phyloP scores from a whole-genome alignment of 2,797 vertebrate genomes.

The Hafferia zeledoni region DNA sequence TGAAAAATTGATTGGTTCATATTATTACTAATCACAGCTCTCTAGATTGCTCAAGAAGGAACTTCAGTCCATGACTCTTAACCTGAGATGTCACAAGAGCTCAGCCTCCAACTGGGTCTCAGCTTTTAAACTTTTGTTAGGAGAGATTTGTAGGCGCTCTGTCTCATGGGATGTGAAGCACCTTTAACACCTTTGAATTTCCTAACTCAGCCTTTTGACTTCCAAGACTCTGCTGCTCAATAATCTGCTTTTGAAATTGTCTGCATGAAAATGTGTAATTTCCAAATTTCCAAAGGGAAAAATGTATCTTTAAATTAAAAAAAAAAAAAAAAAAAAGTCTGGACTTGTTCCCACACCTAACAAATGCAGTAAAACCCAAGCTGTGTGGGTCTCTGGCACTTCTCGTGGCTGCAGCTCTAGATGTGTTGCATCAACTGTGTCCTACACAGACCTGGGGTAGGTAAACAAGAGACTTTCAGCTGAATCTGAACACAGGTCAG shows the following conservation, averaged over 20 bases:
- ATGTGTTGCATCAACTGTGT: not conserved
- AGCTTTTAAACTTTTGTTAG: not conserved
- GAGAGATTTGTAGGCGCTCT: not conserved
- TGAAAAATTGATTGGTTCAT: slow-evolving; percentile 25
- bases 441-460: not conserved
- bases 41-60: not conserved
- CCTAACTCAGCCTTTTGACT: not conserved
- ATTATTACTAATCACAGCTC: slow-evolving; percentile 13
- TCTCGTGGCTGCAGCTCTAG: not conserved
- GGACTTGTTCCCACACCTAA: not conserved
- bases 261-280: not conserved
- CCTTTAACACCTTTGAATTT: not conserved
- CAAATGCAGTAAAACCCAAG: not conserved
- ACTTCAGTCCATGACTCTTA: not conserved
- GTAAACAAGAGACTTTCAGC: not conserved
- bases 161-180: not conserved
- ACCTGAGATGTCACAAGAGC: not conserved
- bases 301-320: not conserved
- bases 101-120: not conserved
- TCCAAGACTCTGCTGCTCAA: not conserved
- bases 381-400: not conserved
- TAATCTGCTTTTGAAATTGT: not conserved
- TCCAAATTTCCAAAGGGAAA: not conserved
- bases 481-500: not conserved
- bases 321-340: no score